Conservation (phyloP, 2,113 vertebrate genomes). For the Circaetus gallicus region DNA sequence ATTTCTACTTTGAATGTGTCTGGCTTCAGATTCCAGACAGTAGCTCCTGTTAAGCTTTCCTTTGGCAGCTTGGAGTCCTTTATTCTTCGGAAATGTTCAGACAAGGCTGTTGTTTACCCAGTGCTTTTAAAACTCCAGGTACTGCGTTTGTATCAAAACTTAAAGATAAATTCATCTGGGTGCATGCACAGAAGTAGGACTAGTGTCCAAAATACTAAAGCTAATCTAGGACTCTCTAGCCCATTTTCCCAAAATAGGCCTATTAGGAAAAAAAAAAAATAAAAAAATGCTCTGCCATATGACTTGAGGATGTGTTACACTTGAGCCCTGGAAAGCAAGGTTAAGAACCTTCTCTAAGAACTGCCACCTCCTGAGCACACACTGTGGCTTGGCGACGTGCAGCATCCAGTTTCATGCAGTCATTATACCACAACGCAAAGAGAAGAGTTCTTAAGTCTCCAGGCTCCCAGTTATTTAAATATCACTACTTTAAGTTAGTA, state of each 20-base stretch:
- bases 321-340: conserved; percentile 37
- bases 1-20: neutral
- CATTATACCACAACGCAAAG: rapidly evolving
- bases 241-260: conserved; percentile 59
- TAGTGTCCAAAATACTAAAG: conserved; percentile 49
- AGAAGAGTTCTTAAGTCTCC: neutral
- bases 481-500: neutral
- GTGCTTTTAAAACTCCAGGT: neutral
- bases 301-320: conserved; percentile 25
- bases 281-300: neutral
- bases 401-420: neutral
- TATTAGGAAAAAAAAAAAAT: neutral
- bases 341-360: neutral
- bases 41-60: neutral
- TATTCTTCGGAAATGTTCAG: neutral
- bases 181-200: conserved; percentile 32
- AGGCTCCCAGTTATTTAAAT: neutral
- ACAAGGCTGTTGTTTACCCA: conserved; percentile 7
- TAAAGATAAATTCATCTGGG: neutral
- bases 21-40: neutral
- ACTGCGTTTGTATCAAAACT: neutral
- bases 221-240: conserved; percentile 64
- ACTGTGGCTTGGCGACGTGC: rapidly evolving
- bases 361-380: neutral
- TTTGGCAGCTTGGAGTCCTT: neutral